Conservation (phyloP, 2,113 vertebrate genomes). For the Typhlomys cinereus region DNA sequence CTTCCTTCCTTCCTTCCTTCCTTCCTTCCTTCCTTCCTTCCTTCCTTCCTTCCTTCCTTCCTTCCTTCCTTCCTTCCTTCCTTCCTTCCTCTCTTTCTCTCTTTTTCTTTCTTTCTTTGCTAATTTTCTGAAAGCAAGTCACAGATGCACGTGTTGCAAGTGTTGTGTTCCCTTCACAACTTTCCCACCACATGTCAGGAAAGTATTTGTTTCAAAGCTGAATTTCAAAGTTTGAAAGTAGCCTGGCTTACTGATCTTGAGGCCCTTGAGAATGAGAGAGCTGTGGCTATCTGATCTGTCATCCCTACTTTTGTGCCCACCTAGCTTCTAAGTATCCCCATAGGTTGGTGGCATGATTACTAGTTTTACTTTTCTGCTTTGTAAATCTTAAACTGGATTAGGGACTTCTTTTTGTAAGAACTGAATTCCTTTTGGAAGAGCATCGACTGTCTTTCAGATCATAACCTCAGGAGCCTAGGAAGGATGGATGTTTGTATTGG, state of each 20-base stretch:
- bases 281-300: accelerated
- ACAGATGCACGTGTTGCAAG: neutral
- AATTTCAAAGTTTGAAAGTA: neutral
- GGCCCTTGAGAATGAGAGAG: neutral
- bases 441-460: neutral
- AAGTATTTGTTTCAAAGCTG: neutral
- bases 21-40: too few species aligned
- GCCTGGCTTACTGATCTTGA: neutral
- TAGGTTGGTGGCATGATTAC: neutral
- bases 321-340: neutral
- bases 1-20: too few species aligned
- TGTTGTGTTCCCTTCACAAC: neutral
- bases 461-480: neutral
- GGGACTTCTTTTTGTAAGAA: neutral
- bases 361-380: neutral
- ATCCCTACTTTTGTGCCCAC: neutral
- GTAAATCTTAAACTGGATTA: neutral
- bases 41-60: too few species aligned
- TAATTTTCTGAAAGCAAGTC: neutral
- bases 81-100: too few species aligned
- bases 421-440: neutral
- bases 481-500: neutral
- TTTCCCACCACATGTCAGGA: neutral
- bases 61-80: too few species aligned
- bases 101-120: too few species aligned